These are phyloP conservation scores for Ischnus inquisitorius DNA, from an alignment of 2,888 invertebrate genomes.

Conservation along the genomic window DNA sequence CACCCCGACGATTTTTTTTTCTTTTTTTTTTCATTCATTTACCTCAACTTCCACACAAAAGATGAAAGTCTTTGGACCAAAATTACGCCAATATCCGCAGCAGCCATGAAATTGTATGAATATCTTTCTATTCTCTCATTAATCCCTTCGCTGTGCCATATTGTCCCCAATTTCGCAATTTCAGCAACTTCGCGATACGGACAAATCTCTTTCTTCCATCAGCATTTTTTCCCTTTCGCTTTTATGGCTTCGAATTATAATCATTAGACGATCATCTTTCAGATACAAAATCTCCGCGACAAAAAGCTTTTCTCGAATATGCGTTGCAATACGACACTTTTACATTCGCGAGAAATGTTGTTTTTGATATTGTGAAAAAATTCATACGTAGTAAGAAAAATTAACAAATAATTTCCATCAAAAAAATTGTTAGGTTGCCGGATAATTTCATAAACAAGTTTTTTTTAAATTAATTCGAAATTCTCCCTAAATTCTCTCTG, in stretches of 20 bases:
- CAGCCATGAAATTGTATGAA: slow-evolving; percentile 14
- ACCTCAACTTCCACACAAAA: not conserved
- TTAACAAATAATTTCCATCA: no score
- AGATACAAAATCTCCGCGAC: no score
- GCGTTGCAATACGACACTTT: no score
- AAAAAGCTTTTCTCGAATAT: no score
- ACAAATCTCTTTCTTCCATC: not conserved
- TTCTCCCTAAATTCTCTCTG: no score
- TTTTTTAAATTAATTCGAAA: no score
- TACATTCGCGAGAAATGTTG: not conserved
- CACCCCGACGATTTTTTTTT: not conserved
- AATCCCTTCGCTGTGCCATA: not conserved
- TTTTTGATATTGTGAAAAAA: not conserved
- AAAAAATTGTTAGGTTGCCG: no score
- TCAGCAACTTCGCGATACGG: not conserved
- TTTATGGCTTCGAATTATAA: no score
- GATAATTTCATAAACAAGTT: no score
- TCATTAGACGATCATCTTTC: no score
- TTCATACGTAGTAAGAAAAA: no score
- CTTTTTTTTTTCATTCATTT: not conserved
- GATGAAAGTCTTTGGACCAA: slow-evolving; percentile 2
- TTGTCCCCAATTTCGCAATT: not conserved
- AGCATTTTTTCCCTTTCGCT: not conserved
- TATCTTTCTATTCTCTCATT: not conserved
- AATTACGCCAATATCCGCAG: slow-evolving; percentile 29